Percentiles rank a stretch among this genome's conserved stretches.
Conservation (phyloP, 2,113 vertebrate species). For the Todiramphus chloris region DNA sequence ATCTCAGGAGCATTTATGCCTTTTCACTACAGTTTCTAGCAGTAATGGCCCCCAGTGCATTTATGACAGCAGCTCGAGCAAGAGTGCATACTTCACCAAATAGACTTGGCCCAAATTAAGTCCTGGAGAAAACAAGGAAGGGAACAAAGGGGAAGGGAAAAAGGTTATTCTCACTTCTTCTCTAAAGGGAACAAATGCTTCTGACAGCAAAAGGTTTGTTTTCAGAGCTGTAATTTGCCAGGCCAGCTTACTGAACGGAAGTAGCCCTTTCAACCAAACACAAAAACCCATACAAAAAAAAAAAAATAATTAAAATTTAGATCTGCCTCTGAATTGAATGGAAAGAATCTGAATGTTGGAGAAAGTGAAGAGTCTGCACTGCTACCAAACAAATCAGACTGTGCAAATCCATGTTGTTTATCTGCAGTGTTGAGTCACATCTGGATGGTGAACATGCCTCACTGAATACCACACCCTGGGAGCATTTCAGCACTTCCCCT, state of each 20-base stretch:
- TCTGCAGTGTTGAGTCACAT: constrained; percentile 16
- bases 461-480: not conserved
- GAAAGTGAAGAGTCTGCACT: not conserved
- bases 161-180: not conserved
- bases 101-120: not conserved
- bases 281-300: not conserved
- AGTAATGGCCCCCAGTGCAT: not conserved
- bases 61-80: not conserved
- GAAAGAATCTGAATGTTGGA: not conserved
- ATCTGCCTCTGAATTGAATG: not conserved
- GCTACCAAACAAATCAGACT: not conserved
- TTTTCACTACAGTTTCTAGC: not conserved
- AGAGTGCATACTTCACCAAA: not conserved
- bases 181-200: not conserved
- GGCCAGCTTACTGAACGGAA: not conserved
- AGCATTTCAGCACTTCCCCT: not conserved
- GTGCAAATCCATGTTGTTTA: not conserved
- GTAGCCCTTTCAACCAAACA: not conserved
- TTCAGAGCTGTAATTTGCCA: not conserved
- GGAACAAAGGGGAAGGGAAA: not conserved
- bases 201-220: not conserved
- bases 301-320: not conserved
- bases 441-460: not conserved
- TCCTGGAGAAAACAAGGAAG: not conserved
- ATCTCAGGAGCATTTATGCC: not conserved